Conservation (phyloP, 2,797 vertebrate species). For the Miichthys miiuy region DNA sequence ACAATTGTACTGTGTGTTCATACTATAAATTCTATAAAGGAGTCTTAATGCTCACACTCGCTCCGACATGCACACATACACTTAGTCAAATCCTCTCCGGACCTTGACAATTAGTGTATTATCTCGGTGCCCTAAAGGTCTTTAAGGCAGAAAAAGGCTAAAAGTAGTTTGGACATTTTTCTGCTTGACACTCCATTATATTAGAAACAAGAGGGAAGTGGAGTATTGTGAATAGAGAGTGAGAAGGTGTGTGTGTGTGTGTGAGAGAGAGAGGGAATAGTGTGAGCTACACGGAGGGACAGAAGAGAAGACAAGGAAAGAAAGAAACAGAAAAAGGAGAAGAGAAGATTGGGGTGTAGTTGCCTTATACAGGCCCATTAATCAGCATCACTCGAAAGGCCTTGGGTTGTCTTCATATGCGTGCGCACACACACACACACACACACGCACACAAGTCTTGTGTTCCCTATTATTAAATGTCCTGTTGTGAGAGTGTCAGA, state of each 20-base stretch:
- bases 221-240: constrained; percentile 16
- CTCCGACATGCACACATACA: constrained; percentile 33
- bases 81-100: constrained; percentile 47
- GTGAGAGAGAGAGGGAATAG: constrained; percentile 6
- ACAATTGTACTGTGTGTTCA: constrained; percentile 39
- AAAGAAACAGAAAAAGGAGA: constrained; percentile 53
- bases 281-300: constrained; percentile 27
- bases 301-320: constrained; percentile 33
- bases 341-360: constrained; percentile 68
- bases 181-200: constrained; percentile 63
- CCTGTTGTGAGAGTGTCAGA: constrained; percentile 76
- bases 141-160: constrained; percentile 56
- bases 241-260: not conserved
- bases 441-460: constrained; percentile 38
- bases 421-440: constrained; percentile 3
- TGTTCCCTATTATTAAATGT: constrained; percentile 79
- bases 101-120: constrained; percentile 62
- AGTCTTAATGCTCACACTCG: constrained; percentile 28
- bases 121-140: constrained; percentile 62
- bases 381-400: constrained; percentile 79
- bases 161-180: constrained; percentile 66
- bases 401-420: constrained; percentile 76
- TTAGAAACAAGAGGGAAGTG: constrained; percentile 16
- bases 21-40: constrained; percentile 30
- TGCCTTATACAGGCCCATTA: constrained; percentile 70